Evolutionary conservation across 2,113 vertebrate genomes (phyloP).

Genomic region (Siniperca knerii): DNA sequence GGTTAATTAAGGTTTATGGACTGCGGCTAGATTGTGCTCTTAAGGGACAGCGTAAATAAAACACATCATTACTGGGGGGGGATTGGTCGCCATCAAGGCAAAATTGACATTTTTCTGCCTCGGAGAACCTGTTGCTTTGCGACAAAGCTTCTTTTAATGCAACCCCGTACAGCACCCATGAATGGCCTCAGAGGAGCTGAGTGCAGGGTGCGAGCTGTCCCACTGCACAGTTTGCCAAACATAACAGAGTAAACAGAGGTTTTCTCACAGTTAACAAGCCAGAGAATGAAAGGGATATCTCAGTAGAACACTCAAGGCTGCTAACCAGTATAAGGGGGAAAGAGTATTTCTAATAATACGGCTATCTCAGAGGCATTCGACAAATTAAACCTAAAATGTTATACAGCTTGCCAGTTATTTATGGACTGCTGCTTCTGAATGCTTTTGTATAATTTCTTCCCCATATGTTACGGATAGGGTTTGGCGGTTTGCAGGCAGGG

Average conservation of each 20-base stretch:
- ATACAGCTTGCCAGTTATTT: constrained; percentile 58
- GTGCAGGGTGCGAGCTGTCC: constrained; percentile 74
- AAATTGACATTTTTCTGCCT: constrained; percentile 87
- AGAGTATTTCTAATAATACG: constrained; percentile 51
- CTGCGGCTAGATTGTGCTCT: constrained; percentile 77
- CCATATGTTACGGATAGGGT: constrained; percentile 55
- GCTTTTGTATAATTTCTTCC: constrained; percentile 66
- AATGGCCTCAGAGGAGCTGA: constrained; percentile 77
- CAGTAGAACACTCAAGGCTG: constrained; percentile 42
- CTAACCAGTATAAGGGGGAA: not conserved
- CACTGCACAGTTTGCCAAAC: constrained; percentile 78
- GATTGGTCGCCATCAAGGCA: constrained; percentile 75
- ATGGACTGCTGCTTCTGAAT: constrained; percentile 62
- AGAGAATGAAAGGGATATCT: constrained; percentile 71
- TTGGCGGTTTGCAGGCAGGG: constrained; percentile 53
- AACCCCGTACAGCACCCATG: constrained; percentile 76
- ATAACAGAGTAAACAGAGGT: constrained; percentile 81
- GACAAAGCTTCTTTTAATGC: constrained; percentile 88
- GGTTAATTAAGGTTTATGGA: constrained; percentile 84
- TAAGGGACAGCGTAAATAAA: constrained; percentile 85
- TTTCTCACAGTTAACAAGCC: constrained; percentile 81
- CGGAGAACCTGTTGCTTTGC: constrained; percentile 89
- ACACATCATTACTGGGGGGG: constrained; percentile 84
- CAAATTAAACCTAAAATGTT: constrained; percentile 58
- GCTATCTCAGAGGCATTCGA: constrained; percentile 45